Percentiles rank a stretch among this genome's conserved stretches.
phyloP scores from a whole-genome alignment of 2,113 vertebrate genomes.

The Hemichromis elongatus region DNA sequence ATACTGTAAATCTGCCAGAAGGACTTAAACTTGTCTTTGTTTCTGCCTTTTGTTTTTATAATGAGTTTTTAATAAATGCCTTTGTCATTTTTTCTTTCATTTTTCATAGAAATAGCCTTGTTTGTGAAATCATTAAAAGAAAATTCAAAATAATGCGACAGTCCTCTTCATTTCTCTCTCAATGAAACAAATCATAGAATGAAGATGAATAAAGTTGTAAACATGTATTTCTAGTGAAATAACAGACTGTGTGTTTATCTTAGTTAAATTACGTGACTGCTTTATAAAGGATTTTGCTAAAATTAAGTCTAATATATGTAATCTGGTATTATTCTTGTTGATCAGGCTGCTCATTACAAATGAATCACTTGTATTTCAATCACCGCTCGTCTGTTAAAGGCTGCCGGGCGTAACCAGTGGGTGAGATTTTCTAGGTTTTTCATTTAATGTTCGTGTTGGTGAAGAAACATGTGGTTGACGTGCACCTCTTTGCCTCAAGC shows the following conservation, averaged over 20 bases:
- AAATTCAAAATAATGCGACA: fast-evolving
- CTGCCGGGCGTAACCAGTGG: not conserved
- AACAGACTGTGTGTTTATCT: not conserved
- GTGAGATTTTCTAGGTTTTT: not conserved
- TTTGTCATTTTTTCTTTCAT: not conserved
- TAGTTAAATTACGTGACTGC: not conserved
- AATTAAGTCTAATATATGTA: not conserved
- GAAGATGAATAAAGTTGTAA: not conserved
- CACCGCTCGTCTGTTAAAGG: not conserved
- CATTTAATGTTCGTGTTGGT: not conserved
- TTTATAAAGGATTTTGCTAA: not conserved
- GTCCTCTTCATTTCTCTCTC: not conserved
- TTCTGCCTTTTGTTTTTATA: not conserved
- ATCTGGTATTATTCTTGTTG: not conserved
- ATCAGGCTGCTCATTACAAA: not conserved
- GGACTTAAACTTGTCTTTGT: not conserved
- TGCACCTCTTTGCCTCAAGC: not conserved
- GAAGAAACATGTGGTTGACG: not conserved
- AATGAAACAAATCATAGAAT: not conserved
- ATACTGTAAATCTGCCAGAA: not conserved
- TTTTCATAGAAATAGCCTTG: not conserved
- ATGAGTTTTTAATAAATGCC: not conserved
- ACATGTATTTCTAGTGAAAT: not conserved
- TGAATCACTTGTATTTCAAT: not conserved
- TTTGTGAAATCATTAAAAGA: not conserved